Base-by-base conservation (phyloP, 1,140 invertebrate species). In the Tribolium castaneum region DNA sequence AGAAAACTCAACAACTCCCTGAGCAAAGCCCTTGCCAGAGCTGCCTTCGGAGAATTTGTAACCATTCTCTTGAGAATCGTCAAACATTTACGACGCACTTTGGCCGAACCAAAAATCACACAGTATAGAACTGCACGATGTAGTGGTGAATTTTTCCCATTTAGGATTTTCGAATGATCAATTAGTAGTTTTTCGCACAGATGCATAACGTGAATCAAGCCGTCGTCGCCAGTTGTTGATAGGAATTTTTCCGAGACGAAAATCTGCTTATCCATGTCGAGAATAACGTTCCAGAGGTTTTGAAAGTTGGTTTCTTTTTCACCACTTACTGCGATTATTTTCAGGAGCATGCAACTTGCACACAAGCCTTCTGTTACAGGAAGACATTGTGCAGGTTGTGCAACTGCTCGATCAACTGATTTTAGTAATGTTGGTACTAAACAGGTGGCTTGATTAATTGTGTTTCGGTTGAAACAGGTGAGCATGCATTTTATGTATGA, bases 221-320 rank as follows among this genome's bases (percentile, higher is more conserved):
- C 88, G 71, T 96, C 94, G 80, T 94, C 91, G n/a, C 89, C 85
- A 7, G 90, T 83, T 25, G 97, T 86, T 12, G 82, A 75, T 16
- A 87, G 77, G 85, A 95, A 94, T 81, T 96, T 95, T 79, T 98
- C 96, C 54, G 93, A 92, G 49, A 96, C 90, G 85, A 96, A 95
- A 56, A 93, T 87, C 80, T 94, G 93, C 83, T 96, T 96, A 14
- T 95, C 92, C 79, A 92, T 87, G 85, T 94, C 93, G 16, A 91
- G 83, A 6, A 95, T 87, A 9, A 92, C 87, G 59, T 88, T 90
- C 94, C 94, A 96, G 75, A 96, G 87, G 10, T 88, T 83, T 51
- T 82, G 87, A 16, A 90, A 84, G 80, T 89, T 89, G 75, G 90
- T 91, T 22, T 88, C 87, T 25, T 85, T 91, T 86, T 91, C 90